phyloP scores from a whole-genome alignment of 2,888 invertebrate species.

The Caenorhabditis sinica region DNA sequence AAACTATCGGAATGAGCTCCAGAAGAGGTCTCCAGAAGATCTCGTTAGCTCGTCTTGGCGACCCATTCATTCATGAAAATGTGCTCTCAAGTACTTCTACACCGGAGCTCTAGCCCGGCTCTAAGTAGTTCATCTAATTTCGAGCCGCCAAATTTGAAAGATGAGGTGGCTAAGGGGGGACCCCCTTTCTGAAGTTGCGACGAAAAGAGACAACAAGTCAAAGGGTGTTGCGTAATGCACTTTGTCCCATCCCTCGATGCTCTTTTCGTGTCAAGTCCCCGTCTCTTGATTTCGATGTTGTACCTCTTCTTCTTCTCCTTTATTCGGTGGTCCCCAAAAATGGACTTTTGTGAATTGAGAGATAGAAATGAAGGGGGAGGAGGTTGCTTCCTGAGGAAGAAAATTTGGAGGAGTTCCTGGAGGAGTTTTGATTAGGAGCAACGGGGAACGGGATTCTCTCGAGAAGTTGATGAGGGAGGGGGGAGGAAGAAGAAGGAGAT shows the following conservation, averaged over 20 bases:
- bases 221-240: conserved; percentile 64
- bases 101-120: conserved; percentile 10
- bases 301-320: neutral
- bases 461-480: neutral
- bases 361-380: neutral
- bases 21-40: conserved; percentile 31
- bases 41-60: conserved; percentile 65
- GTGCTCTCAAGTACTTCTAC: conserved; percentile 50
- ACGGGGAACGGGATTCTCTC: neutral
- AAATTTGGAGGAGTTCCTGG: no score
- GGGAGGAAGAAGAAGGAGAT: neutral
- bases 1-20: conserved; percentile 55
- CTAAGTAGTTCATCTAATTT: conserved; percentile 71
- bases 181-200: conserved; percentile 15
- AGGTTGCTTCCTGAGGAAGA: no score
- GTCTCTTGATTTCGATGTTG: no score
- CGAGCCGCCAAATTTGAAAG: conserved; percentile 23
- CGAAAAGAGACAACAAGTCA: conserved; percentile 9
- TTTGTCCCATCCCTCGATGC: conserved; percentile 28
- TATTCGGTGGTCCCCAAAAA: conserved; percentile 4
- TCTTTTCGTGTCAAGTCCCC: no score
- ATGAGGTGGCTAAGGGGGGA: conserved; percentile 17
- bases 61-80: conserved; percentile 45
- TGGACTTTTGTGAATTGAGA: no score
- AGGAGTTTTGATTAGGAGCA: conserved; percentile 6